Evolutionary conservation across 2,888 invertebrate species (phyloP), one percentile per base, ranked within the genome.

Genomic region (Plebejus anna): DNA sequence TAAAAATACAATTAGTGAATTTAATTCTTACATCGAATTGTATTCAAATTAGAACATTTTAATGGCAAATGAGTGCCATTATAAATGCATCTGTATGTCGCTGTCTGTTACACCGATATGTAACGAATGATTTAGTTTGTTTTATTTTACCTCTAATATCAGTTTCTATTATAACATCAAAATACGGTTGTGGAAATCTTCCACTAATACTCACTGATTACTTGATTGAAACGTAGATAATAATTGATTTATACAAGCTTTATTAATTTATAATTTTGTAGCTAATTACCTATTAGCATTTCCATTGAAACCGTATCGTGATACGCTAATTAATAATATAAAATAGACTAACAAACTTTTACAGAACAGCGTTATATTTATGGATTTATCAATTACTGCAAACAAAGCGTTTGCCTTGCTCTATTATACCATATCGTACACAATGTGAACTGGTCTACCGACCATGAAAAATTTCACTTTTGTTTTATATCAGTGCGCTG

Each of bases 401-500:
- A 61, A 61, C 61, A 28, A 61, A 61, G 61, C 28, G 28, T 9
- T 28, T 61, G 28, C 61, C 28, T 61, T 61, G 28, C 28, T 32
- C 4, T 66, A 5, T 36, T 11, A 11, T 36, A 13, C 66, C 32
- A 32, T 66, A 16, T 32, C 4, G 32, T 13, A 66, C 13, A 66
- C 66, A 66, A 66, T 36, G 36, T 13, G 66, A 13, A 66, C 11
- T 66, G 32, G 73, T 55, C 73, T 32, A 73, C 32, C 32, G 16
- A 73, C 73, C 73, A 55, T 73, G 16, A 51, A 32, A 13, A 73
- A 55, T 73, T 55, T 73, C 16, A 28, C 73, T 73, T 73, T 71
- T 73, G 32, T 55, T 73, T 55, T 22, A 32, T 55, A 51, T 51
- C 22, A 5, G 32, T 28, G 32, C 13, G 28, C 47, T 22, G 22